These are phyloP conservation scores for Labrus mixtus DNA, from an alignment of 2,113 vertebrate species.

Conservation along the genomic window DNA sequence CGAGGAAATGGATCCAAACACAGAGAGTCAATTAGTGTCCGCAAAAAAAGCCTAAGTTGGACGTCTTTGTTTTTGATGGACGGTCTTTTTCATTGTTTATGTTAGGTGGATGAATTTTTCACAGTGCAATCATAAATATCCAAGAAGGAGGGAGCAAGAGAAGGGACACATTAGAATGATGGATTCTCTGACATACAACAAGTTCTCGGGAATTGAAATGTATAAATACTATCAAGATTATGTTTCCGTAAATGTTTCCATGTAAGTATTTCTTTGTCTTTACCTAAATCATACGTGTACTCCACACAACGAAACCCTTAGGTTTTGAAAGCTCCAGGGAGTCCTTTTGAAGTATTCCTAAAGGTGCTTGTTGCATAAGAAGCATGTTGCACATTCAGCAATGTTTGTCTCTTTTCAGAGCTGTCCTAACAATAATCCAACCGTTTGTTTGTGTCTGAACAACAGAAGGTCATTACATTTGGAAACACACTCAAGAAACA, in stretches of 20 bases:
- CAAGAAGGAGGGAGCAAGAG: constrained; percentile 1
- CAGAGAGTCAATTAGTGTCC: constrained; percentile 39
- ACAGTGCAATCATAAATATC: constrained; percentile 16
- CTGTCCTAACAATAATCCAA: constrained; percentile 21
- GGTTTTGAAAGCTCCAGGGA: not conserved
- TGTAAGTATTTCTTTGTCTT: not conserved
- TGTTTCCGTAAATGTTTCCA: not conserved
- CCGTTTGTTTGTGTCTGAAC: constrained; percentile 36
- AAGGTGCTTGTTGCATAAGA: not conserved
- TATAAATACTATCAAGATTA: not conserved
- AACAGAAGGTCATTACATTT: constrained; percentile 29
- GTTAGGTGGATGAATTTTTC: constrained; percentile 42
- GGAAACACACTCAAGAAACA: constrained; percentile 7
- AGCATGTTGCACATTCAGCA: not conserved
- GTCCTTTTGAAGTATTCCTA: not conserved
- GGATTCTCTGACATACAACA: not conserved
- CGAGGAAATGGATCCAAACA: constrained; percentile 39
- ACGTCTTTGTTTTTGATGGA: constrained; percentile 41
- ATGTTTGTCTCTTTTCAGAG: not conserved
- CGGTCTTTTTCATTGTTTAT: constrained; percentile 49
- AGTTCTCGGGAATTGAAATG: not conserved
- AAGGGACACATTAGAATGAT: constrained; percentile 1
- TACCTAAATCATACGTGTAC: not conserved
- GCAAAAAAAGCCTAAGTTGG: constrained; percentile 40
- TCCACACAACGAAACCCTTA: not conserved